Conservation (phyloP, 2,888 invertebrate species). For the Amphimallon solstitiale region DNA sequence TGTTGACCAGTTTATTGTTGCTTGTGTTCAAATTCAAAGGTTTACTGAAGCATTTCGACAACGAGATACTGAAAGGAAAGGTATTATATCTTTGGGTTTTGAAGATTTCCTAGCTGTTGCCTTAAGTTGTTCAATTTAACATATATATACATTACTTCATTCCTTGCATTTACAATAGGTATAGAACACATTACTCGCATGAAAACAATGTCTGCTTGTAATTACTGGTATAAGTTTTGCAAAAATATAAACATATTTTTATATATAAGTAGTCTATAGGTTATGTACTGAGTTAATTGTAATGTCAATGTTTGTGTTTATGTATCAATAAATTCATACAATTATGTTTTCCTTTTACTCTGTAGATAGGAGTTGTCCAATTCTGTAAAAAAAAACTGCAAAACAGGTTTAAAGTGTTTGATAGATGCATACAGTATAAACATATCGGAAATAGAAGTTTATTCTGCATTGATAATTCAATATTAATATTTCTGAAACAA, state of each 20-base stretch:
- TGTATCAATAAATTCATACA: constrained; percentile 21
- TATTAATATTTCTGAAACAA: too few relatives aligned
- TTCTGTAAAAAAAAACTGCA: too few relatives aligned
- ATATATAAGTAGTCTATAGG: not conserved
- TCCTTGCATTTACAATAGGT: constrained; percentile 6
- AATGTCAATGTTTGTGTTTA: not conserved
- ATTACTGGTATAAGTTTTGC: not conserved
- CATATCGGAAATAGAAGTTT: too few relatives aligned
- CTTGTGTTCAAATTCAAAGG: constrained; percentile 61
- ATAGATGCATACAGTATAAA: too few relatives aligned
- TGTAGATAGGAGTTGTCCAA: too few relatives aligned
- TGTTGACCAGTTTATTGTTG: constrained; percentile 59
- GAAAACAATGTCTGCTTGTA: constrained; percentile 7
- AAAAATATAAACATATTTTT: constrained; percentile 1
- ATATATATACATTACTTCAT: not conserved
- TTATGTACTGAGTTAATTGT: constrained; percentile 9
- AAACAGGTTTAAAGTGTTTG: too few relatives aligned
- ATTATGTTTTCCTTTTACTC: too few relatives aligned
- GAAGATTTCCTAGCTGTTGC: constrained; percentile 75
- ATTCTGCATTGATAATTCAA: too few relatives aligned
- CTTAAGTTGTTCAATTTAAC: constrained; percentile 72
- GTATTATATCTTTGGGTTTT: constrained; percentile 57
- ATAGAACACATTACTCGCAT: not conserved
- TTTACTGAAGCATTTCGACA: constrained; percentile 60
- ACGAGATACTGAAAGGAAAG: constrained; percentile 55